These are phyloP conservation scores for Spinus pinus DNA, from an alignment of 2,797 vertebrate genomes.

Conservation along the genomic window DNA sequence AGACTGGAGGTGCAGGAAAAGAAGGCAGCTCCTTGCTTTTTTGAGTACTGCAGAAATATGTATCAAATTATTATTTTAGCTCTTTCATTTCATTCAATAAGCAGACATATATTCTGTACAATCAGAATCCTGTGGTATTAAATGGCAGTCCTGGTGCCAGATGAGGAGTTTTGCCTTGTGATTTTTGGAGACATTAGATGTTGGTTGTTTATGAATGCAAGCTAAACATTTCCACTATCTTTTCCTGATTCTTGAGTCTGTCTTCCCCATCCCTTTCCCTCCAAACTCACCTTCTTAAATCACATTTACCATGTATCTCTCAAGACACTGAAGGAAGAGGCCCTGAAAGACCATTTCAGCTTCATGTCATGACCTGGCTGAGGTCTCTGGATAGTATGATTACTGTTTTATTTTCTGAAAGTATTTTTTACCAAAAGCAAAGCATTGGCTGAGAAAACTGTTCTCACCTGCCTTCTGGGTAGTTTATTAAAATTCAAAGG, in stretches of 20 bases:
- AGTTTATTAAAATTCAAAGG: conserved; percentile 30
- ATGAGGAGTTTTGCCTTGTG: background rate
- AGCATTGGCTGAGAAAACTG: background rate
- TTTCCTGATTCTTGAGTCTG: background rate
- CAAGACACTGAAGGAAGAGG: background rate
- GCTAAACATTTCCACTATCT: background rate
- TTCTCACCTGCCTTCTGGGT: background rate
- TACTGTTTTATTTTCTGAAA: background rate
- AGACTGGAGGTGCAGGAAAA: background rate
- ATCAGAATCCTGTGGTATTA: background rate
- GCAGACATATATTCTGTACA: background rate
- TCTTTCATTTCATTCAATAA: background rate
- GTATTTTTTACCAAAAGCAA: background rate
- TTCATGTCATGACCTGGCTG: background rate
- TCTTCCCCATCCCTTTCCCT: background rate
- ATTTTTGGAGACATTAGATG: background rate
- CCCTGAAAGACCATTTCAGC: background rate
- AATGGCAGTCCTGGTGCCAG: background rate
- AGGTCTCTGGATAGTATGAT: background rate
- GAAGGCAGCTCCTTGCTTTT: background rate
- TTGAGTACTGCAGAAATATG: background rate
- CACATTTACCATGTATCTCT: background rate
- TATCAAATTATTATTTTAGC: background rate
- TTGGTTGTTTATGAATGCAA: background rate
- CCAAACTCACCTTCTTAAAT: background rate